A percentile compares a stretch with the other conserved stretches of the same genome.
phyloP scores from a whole-genome alignment of 2,113 vertebrate genomes.

The Tringa solitaria region DNA sequence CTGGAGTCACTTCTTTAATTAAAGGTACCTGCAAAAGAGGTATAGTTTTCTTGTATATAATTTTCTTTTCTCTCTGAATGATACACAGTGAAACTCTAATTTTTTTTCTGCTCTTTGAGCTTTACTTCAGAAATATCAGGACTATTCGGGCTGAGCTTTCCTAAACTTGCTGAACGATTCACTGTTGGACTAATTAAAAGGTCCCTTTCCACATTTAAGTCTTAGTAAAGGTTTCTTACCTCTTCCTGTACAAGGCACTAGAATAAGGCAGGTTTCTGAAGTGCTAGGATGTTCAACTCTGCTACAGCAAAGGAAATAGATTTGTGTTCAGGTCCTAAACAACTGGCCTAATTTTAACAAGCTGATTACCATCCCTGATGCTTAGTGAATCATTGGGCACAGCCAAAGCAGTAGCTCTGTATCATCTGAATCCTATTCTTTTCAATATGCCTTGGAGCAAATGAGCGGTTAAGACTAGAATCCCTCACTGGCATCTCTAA shows the following conservation, averaged over 20 bases:
- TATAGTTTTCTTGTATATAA: background rate
- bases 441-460: background rate
- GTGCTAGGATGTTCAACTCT: background rate
- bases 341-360: background rate
- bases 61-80: background rate
- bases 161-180: background rate
- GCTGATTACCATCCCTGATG: background rate
- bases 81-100: background rate
- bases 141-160: background rate
- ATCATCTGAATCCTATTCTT: background rate
- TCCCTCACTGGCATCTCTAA: background rate
- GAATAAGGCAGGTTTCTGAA: background rate
- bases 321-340: background rate
- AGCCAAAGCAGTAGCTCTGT: background rate
- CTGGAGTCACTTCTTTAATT: background rate
- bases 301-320: background rate
- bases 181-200: background rate
- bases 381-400: background rate
- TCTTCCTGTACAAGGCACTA: background rate
- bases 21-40: background rate
- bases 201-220: background rate
- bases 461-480: background rate
- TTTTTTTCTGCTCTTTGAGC: background rate
- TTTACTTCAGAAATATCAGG: background rate
- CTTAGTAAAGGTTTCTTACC: background rate